Evolutionary conservation across 2,888 invertebrate species (phyloP), one percentile per base, ranked within the genome.

Genomic region (Polyploca ridens): DNA sequence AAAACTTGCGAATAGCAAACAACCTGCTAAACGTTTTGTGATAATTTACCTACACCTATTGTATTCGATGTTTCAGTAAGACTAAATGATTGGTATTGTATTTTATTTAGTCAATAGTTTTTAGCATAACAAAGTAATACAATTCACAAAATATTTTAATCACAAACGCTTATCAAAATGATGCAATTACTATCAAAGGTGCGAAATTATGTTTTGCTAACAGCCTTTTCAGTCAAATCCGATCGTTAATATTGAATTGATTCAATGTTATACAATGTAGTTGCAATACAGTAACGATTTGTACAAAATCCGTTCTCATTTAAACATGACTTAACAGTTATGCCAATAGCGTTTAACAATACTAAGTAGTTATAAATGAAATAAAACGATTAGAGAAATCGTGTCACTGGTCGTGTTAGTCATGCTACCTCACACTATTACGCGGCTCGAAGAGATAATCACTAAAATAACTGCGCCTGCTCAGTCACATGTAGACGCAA

Each of bases 401-500:
- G 78, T 84, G 82, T 82, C 79, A 82, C 72, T 78, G 78, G 78
- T 84, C 80, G 74, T 75, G 81, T 85, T 82, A 81, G 81, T 84
- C 83, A 84, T 73, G 76, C 81, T 69, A 71, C 74, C 76, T 72
- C 73, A 75, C 66, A 76, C 76, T 76, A 84, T 81, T 81, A 82
- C 75, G 72, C 75, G 70, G 71, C 76, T 86, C 81, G 84, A 86
- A 78, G 72, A 89, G 89, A 91, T 92, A 89, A 91, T 91, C 89
- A 90, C 82, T 79, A 79, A 89, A 87, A 83, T 92, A 90, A 90
- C 88, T 87, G 83, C 85, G 76, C 71, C 78, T 67, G 76, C 77
- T 77, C 80, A 75, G 75, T 77, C 80, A 76, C 77, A 77, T 74
- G 75, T 80, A 80, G 73, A 85, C 73, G 82, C 86, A 85, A 88